Conservation (phyloP, 2,888 invertebrate genomes). For the Lepidocyrtinus sp. region DNA sequence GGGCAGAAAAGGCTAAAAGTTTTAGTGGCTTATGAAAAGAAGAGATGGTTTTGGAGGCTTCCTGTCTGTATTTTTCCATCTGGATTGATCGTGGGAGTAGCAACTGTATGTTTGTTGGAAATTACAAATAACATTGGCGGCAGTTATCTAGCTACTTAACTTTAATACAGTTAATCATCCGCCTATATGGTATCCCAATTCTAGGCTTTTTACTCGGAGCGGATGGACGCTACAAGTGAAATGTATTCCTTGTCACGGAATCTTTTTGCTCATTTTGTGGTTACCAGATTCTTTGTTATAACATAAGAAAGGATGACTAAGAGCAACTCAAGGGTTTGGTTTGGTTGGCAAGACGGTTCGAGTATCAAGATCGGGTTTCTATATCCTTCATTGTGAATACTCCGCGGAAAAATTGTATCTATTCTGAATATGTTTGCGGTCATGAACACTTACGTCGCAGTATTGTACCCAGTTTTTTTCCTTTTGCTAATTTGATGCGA, state of each 20-base stretch:
- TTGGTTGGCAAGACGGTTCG: neutral
- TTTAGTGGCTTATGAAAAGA: neutral
- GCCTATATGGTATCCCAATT: too few species aligned
- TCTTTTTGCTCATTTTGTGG: constrained; percentile 33
- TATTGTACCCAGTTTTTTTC: constrained; percentile 2
- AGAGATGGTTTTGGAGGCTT: neutral
- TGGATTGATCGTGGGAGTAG: neutral
- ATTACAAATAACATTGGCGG: neutral
- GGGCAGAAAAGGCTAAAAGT: neutral
- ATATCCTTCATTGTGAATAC: neutral
- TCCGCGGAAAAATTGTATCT: neutral
- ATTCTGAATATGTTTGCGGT: constrained; percentile 15
- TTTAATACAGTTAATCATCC: constrained; percentile 14
- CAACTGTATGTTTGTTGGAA: too few species aligned
- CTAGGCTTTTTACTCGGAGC: neutral
- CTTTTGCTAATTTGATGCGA: constrained; percentile 13
- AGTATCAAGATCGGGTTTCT: constrained; percentile 12
- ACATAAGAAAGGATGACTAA: constrained; percentile 23
- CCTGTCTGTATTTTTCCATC: neutral
- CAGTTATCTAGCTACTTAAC: constrained; percentile 4
- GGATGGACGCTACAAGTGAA: constrained; percentile 12
- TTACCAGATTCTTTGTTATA: constrained; percentile 4
- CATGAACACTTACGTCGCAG: neutral
- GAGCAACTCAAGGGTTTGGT: constrained; percentile 9
- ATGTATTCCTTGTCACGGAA: constrained; percentile 49